Conservation (phyloP, 2,888 invertebrate genomes). For the Ormyrus pomaceus region DNA sequence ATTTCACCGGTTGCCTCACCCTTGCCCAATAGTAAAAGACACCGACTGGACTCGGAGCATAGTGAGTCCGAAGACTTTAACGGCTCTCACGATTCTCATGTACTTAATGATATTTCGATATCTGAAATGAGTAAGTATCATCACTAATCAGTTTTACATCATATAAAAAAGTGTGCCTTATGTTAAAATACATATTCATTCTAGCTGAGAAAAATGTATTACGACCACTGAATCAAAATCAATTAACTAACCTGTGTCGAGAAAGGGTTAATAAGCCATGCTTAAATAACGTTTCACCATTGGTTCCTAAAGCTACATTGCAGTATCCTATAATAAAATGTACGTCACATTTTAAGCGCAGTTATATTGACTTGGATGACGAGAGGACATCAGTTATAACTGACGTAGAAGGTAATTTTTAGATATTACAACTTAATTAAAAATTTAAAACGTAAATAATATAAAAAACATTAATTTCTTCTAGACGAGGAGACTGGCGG, state of each 20-base stretch:
- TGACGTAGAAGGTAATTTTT: slow-evolving; percentile 81
- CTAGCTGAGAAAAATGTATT: slow-evolving; percentile 72
- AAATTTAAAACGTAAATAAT: background rate
- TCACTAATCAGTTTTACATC: background rate
- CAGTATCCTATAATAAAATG: slow-evolving; percentile 77
- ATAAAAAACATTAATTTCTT: slow-evolving; percentile 28
- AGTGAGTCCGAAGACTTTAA: slow-evolving; percentile 69
- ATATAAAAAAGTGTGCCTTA: background rate
- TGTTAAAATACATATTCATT: slow-evolving; percentile 36
- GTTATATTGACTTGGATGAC: slow-evolving; percentile 84
- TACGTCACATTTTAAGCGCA: slow-evolving; percentile 82
- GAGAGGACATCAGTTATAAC: slow-evolving; percentile 84
- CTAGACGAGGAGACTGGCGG: slow-evolving; percentile 84
- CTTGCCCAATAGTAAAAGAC: slow-evolving; percentile 67
- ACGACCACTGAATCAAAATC: slow-evolving; percentile 73
- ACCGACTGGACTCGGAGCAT: slow-evolving; percentile 70
- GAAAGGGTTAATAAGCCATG: slow-evolving; percentile 67
- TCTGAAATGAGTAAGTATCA: slow-evolving; percentile 49
- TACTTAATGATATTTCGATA: slow-evolving; percentile 48
- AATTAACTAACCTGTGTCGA: slow-evolving; percentile 68
- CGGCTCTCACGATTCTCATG: slow-evolving; percentile 40
- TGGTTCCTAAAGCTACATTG: slow-evolving; percentile 71
- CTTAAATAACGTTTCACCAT: slow-evolving; percentile 66
- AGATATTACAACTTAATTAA: slow-evolving; percentile 75
- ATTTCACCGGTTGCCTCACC: slow-evolving; percentile 70